These are phyloP conservation scores for Junco hyemalis DNA, from an alignment of 2,113 vertebrate genomes.

Conservation along the genomic window DNA sequence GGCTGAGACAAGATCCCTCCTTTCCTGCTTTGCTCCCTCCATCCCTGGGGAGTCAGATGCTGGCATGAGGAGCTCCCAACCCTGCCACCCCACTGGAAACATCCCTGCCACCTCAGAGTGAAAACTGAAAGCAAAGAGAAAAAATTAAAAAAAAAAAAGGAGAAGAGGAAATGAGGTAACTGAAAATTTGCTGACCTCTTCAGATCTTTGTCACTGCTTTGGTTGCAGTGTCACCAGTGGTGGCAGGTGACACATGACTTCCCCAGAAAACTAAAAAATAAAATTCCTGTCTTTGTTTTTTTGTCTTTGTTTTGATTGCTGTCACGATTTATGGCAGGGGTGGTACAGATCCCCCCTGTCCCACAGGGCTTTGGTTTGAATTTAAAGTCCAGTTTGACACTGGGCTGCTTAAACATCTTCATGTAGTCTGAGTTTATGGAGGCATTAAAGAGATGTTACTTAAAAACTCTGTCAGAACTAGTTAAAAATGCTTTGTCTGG, in stretches of 20 bases:
- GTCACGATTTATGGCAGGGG: background rate
- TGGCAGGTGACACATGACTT: conserved; percentile 23
- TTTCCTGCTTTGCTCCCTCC: background rate
- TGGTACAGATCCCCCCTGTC: background rate
- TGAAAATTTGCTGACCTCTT: background rate
- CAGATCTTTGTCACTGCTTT: conserved; percentile 21
- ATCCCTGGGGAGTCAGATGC: background rate
- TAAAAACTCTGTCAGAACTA: background rate
- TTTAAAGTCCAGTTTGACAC: background rate
- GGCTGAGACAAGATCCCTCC: background rate
- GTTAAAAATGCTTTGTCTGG: background rate
- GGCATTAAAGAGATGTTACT: background rate
- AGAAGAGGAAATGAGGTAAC: conserved; percentile 39
- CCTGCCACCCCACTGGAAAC: background rate
- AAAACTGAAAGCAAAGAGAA: background rate
- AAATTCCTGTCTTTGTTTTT: background rate
- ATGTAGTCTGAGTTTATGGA: background rate
- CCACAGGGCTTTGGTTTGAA: background rate
- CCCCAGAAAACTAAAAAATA: background rate
- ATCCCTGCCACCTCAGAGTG: background rate
- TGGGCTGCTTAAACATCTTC: background rate
- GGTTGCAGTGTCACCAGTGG: background rate
- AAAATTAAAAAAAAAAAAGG: background rate
- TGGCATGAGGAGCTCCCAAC: background rate
- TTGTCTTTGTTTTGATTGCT: background rate